Base-by-base conservation (phyloP, 2,888 invertebrate species). In the Ectropis crepuscularia region DNA sequence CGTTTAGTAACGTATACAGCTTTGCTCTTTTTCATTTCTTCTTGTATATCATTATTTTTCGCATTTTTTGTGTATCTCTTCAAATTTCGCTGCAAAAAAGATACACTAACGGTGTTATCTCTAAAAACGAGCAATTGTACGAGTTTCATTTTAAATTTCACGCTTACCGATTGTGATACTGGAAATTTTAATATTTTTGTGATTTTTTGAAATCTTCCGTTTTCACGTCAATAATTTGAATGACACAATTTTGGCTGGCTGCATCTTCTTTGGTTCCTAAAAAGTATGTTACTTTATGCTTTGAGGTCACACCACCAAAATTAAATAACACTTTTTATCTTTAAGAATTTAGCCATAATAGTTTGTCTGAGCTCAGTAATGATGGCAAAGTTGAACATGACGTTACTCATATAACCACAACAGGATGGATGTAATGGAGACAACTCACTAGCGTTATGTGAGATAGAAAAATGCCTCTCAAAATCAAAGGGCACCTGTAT, bases 21-120 rank as follows among this genome's bases (percentile, higher is more conserved):
- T 76, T 81, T 85, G 67, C 70, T 81, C 57, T 81, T 77, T 79
- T 78, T 84, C 87, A 87, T 86, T 78, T 80, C 80, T 80, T 78
- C 72, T 75, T 65, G 60, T 60, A 81, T 82, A 81, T 81, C 86
- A 82, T 86, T 68, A 73, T 81, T 73, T 79, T 75, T 74, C 70
- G 69, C 64, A 64, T 62, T 60, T 63, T 63, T 60, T 5, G 9
- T 62, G 54, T 61, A 63, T 41, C 65, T 70, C 74, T 74, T 65
- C 61, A 70, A 69, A 61, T 48, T 10, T 50, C 61, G 53, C 62
- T 65, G 55, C 41, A 65, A 54, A 61, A 59, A 54, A 67, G 53
- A 55, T 60, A 57, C 51, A 43, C 46, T 45, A 39, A 50, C 41
- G 41, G 42, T 53, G 62, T 63, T 54, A 54, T 57, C 43, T n/a